A percentile compares a stretch with the other conserved stretches of the same genome.
Conservation (phyloP, 2,113 vertebrate species). For the Puffinus mauretanicus region DNA sequence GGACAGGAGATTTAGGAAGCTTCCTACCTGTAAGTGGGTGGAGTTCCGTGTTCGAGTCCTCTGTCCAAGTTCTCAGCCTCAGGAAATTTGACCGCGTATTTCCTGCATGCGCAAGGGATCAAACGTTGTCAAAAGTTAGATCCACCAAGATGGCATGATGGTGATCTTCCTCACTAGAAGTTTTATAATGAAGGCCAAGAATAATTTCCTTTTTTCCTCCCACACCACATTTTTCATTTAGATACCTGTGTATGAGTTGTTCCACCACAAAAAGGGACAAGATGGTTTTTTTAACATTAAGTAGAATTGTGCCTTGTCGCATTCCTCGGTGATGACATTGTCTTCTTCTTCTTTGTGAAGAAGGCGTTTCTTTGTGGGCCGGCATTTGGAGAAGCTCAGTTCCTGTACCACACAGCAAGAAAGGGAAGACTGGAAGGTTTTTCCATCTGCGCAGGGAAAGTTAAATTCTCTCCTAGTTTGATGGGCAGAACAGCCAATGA, state of each 20-base stretch:
- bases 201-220: background rate
- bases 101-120: background rate
- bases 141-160: background rate
- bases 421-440: background rate
- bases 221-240: background rate
- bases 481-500: background rate
- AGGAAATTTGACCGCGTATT: background rate
- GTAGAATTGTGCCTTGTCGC: background rate
- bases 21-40: background rate
- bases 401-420: background rate
- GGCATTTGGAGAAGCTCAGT: background rate
- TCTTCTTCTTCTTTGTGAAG: background rate
- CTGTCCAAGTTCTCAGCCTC: background rate
- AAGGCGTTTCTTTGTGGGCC: background rate
- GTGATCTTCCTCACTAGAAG: background rate
- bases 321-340: background rate
- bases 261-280: background rate
- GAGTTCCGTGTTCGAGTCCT: fast-evolving
- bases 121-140: background rate
- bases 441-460: background rate
- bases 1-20: background rate
- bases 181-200: background rate
- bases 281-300: background rate
- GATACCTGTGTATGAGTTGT: fast-evolving
- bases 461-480: background rate